Conservation (phyloP, 2,797 vertebrate genomes). For the Ispidina lecontei region DNA sequence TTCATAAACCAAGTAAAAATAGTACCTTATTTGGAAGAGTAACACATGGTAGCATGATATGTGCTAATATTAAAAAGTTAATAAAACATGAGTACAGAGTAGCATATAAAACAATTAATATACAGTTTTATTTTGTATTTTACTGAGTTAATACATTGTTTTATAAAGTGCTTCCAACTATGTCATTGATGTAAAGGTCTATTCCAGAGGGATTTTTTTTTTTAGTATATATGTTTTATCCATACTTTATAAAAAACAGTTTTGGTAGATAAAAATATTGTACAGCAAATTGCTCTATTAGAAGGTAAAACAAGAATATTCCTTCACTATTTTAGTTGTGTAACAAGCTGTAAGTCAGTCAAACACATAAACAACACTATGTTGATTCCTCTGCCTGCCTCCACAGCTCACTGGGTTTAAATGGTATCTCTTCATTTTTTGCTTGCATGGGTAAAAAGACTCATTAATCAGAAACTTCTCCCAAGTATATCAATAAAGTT, state of each 20-base stretch:
- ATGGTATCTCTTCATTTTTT: neutral
- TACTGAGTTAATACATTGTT: neutral
- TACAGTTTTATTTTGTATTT: slow-evolving; percentile 14
- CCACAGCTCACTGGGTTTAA: slow-evolving; percentile 47
- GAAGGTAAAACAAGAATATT: slow-evolving; percentile 46
- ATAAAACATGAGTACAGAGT: slow-evolving; percentile 37
- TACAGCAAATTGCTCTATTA: neutral
- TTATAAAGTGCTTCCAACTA: neutral
- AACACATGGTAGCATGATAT: neutral
- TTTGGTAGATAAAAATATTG: slow-evolving; percentile 1
- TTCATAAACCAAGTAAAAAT: neutral
- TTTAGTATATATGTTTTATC: neutral
- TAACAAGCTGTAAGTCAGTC: slow-evolving; percentile 54
- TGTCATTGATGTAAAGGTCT: neutral
- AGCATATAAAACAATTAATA: slow-evolving; percentile 30
- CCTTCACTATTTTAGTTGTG: slow-evolving; percentile 2
- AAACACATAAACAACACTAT: slow-evolving; percentile 17
- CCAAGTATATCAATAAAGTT: slow-evolving; percentile 59
- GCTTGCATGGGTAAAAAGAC: slow-evolving; percentile 2
- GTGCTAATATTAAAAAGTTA: slow-evolving; percentile 44
- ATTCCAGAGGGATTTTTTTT: neutral
- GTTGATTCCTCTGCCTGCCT: slow-evolving; percentile 46
- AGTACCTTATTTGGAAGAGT: slow-evolving; percentile 2
- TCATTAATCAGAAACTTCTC: slow-evolving; percentile 68
- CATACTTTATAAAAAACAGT: slow-evolving; percentile 20